Base-by-base conservation (phyloP, 2,888 invertebrate species). In the Drosophila colorata region DNA sequence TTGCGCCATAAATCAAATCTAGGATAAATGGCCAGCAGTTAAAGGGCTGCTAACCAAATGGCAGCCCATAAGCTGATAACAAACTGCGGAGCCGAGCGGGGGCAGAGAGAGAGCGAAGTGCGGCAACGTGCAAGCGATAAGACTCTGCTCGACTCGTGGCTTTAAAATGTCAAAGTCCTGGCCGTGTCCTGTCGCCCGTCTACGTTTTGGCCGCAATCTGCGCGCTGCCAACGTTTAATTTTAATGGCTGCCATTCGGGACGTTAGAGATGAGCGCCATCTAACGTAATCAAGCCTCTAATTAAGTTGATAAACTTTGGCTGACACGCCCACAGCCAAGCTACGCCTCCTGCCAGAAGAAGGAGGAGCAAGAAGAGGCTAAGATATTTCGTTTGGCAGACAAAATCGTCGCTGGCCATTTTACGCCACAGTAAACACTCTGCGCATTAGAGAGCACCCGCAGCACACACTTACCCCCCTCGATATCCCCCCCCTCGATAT, bases 21-120 rank as follows among this genome's bases (percentile, higher is more conserved):
- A 83, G 78, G 87, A 83, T 83, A 83, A 83, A 83, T 83, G 83
- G 88, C 48, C 74, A 74, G 74, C 83, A 83, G 88, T 83, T 83
- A 83, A 83, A 83, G 88, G 83, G 88, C 87, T 83, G 83, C 82
- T 83, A 83, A 80, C 88, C 88, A 83, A 83, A 83, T 86, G 84
- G 86, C 83, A 88, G 87, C 33, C 84, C 84, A 86, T 88, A 88
- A 86, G 83, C 83, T 83, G 83, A 83, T 83, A 83, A 88, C 74
- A 80, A 76, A 67, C 72, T 53, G 71, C 13, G 33, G 28, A 9
- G 38, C 2, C 3, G 46, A 11, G 16, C 9, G 8, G 49, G 14
- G 4, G 7, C 8, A 20, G 20, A 3, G 3, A 20, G 23, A 23
- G 23, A 23, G 16, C 23, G 4, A 4, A 23, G 9, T 13, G 14